Evolutionary conservation across 2,888 invertebrate genomes (phyloP), one percentile per base, ranked within the genome.

Genomic region (Mylabris sibirica): DNA sequence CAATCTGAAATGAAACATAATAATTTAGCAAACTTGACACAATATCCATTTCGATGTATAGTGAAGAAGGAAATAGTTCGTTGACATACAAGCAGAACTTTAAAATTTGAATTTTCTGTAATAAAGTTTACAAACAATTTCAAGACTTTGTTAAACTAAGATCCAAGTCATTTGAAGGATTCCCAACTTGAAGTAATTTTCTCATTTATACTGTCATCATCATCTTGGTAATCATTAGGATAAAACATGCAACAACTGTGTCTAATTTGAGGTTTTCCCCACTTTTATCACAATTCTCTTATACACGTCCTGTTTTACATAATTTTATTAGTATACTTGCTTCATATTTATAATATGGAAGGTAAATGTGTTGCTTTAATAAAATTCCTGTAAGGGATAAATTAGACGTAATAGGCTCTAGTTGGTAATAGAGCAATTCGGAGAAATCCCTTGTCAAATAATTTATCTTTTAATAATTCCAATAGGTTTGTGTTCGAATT

Each of bases 1-100:
- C 90, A 90, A 79, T 89, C 90, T 90, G 87, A 0, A 88, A 88
- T 84, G 85, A 86, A 73, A 44, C 41, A 44, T 3, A 0, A 44
- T n/a, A 44, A 44, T 20, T 44, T 2, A 49, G 9, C 0, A 49
- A 49, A 49, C 49, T 49, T 49, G 11, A 17, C 44, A 44, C 1
- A n/a, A 5, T 44, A 44, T n/a, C 5, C 3, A 8, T 44, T 44
- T 6, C 17, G 17, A 20, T 9, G 17, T 49, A 44, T n/a, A n/a
- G n/a, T n/a, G n/a, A n/a, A n/a, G n/a, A 2, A 6, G 3, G 6
- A 44, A 8, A 12, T 1, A 44, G 44, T 44, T 44, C 44, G 44
- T 8, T 49, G 9, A 49, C 49, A 11, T 22, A 5, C 12, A 6
- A 30, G 30, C 8, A 6, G 30, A 41, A 41, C 1, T 41, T 41